phyloP scores from a whole-genome alignment of 2,797 vertebrate genomes.

The Phoxinus dragarum region DNA sequence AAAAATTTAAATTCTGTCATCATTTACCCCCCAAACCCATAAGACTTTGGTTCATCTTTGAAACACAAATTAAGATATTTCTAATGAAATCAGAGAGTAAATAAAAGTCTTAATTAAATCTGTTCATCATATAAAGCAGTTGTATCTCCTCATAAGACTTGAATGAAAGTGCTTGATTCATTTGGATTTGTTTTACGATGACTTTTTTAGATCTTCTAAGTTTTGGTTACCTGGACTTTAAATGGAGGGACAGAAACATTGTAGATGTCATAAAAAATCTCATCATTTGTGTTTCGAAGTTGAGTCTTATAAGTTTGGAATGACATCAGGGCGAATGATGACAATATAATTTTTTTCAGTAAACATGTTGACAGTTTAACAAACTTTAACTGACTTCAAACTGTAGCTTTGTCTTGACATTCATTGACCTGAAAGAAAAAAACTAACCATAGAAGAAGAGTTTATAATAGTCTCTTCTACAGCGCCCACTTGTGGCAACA shows the following conservation, averaged over 20 bases:
- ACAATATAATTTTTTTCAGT: too few species aligned
- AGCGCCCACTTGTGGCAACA: not conserved
- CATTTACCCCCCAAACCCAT: not conserved
- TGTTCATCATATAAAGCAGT: not conserved
- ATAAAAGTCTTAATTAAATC: not conserved
- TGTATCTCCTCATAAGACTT: not conserved
- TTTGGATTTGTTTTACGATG: not conserved
- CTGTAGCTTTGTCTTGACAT: not conserved
- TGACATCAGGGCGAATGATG: not conserved
- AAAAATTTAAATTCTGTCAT: not conserved
- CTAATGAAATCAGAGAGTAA: not conserved
- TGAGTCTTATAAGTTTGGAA: not conserved
- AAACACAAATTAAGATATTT: not conserved
- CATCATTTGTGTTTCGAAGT: not conserved
- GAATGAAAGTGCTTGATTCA: not conserved
- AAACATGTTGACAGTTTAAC: not conserved
- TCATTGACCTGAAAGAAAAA: not conserved
- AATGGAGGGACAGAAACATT: not conserved
- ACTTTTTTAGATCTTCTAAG: not conserved
- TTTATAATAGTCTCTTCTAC: not conserved
- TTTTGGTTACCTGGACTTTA: not conserved
- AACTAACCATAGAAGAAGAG: not conserved
- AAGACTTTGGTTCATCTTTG: not conserved
- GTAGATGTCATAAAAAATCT: not conserved
- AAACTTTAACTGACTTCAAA: not conserved